phyloP scores from a whole-genome alignment of 2,113 vertebrate species.

The Barbus barbus region DNA sequence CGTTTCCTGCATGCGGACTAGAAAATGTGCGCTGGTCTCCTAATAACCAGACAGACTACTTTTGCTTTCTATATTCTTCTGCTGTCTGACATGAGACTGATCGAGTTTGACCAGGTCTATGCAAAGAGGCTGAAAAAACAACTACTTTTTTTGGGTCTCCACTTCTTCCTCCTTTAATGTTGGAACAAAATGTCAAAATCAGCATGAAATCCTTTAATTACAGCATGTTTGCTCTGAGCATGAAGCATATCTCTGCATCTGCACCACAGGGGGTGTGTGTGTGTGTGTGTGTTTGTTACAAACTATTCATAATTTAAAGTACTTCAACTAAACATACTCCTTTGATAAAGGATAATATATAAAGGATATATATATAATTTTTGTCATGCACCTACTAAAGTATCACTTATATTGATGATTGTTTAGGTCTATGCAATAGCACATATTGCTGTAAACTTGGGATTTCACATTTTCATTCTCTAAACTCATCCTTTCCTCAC shows the following conservation, averaged over 20 bases:
- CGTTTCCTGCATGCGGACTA: background rate
- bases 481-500: too few species aligned
- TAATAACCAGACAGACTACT: background rate
- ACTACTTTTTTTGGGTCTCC: too few species aligned
- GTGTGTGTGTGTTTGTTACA: background rate
- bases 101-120: constrained; percentile 6
- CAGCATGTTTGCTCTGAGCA: constrained; percentile 10
- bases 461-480: too few species aligned
- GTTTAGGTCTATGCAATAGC: too few species aligned
- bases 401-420: too few species aligned
- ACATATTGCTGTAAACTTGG: too few species aligned
- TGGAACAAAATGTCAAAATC: constrained; percentile 39
- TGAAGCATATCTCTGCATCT: background rate
- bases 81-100: constrained; percentile 1
- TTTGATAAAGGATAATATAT: background rate
- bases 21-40: background rate
- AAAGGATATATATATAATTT: background rate
- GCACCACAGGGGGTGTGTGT: constrained; percentile 4
- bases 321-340: background rate
- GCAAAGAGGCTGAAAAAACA: background rate
- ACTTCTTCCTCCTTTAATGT: constrained; percentile 23
- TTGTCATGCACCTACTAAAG: too few species aligned
- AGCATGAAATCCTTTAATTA: constrained; percentile 47
- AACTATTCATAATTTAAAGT: background rate
- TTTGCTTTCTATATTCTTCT: background rate